phyloP scores from a whole-genome alignment of 2,797 vertebrate genomes.

The Arvicola amphibius region DNA sequence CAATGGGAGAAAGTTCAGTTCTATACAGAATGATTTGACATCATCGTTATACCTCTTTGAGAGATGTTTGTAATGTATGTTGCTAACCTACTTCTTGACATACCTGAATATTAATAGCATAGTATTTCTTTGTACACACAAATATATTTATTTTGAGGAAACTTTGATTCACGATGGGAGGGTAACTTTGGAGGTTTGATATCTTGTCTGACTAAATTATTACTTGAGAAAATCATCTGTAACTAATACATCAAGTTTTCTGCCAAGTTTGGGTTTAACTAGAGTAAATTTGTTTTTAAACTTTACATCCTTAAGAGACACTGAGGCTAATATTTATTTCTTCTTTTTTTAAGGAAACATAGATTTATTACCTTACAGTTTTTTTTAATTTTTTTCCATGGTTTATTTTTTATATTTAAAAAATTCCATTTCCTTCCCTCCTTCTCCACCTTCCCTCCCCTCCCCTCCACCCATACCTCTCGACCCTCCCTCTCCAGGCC shows the following conservation, averaged over 20 bases:
- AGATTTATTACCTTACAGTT: too few species aligned
- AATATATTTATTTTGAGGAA: neutral
- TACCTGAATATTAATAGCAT: neutral
- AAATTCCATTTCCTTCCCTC: too few species aligned
- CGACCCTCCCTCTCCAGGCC: too few species aligned
- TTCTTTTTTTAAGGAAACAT: too few species aligned
- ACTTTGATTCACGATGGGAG: neutral
- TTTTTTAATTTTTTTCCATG: too few species aligned
- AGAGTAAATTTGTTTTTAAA: neutral
- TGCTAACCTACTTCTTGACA: neutral
- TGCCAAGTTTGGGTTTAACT: neutral
- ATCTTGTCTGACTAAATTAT: neutral
- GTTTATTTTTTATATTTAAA: too few species aligned
- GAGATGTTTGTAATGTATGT: rapidly evolving
- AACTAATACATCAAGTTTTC: neutral
- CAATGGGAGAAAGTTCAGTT: rapidly evolving
- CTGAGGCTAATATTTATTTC: neutral
- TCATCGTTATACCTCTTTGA: rapidly evolving
- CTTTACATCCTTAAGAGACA: neutral
- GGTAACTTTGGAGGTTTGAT: neutral
- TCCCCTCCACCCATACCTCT: too few species aligned
- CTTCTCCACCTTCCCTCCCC: too few species aligned
- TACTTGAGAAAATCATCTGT: neutral
- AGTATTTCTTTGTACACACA: neutral
- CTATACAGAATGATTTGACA: neutral